Evolutionary conservation across 2,888 invertebrate genomes (phyloP), one percentile per base, ranked within the genome.

Genomic region (Meiosimyza platycephala): DNA sequence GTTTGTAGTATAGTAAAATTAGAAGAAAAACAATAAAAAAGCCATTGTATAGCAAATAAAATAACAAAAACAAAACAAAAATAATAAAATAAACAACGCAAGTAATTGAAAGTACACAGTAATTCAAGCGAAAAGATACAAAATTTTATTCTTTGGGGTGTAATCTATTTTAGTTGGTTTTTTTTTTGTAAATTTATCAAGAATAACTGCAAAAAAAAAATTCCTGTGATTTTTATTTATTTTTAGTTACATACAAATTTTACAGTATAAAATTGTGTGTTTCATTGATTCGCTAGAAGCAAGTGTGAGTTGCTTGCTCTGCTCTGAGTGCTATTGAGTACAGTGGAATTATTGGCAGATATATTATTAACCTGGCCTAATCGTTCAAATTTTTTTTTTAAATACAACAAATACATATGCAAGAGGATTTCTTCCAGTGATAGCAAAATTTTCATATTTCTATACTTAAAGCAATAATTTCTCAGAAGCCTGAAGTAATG

Each of bases 61-160:
- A 54, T 13, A 57, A 55, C 22, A 47, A 67, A 67, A 48, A 33
- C 16, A 67, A 48, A 18, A 22, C 13, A 47, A 48, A 18, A 68
- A 50, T 48, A 68, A 57, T 11, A 69, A 28, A 6, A 69, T 33
- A 59, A 40, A 50, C 15, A 47, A 67, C 48, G 66, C 33, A 51
- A 65, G 52, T 33, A 52, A 28, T 15, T 52, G 16, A 28, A 55
- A 67, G 13, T n/a, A 51, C n/a, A 51, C 60, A 60, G 28, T 52
- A 47, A 16, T 69, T 69, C 69, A 62, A 12, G 52, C 52, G 69
- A 62, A 60, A 52, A 60, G 18, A 50, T 16, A 69, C 28, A 60
- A 50, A 22, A 60, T 51, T 40, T 40, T 7, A 9, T 7, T 40
- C 40, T 40, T 9, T 40, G 40, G 40, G 40, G 40, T 40, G 9